phyloP scores from a whole-genome alignment of 2,888 invertebrate species.

The Galerucella calmariensis region DNA sequence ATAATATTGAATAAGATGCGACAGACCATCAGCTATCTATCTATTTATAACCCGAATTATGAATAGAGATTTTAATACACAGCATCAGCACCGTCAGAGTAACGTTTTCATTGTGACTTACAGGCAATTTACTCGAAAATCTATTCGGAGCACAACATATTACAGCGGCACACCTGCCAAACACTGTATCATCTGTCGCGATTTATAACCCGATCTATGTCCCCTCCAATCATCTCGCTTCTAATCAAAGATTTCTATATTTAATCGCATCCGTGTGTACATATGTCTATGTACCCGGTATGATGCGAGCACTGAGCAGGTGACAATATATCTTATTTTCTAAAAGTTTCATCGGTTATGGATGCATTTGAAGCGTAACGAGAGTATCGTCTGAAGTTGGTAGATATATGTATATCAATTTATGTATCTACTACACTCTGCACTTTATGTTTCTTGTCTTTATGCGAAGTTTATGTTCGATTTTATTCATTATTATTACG shows the following conservation, averaged over 20 bases:
- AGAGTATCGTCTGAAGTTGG: conserved; percentile 19
- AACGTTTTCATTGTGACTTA: conserved; percentile 47
- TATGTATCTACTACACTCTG: conserved; percentile 8
- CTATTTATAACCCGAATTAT: conserved; percentile 43
- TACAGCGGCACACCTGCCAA: conserved; percentile 54
- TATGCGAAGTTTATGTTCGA: neutral
- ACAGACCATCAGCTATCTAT: conserved; percentile 30
- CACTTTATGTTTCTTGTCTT: conserved; percentile 4
- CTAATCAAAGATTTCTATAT: conserved; percentile 60
- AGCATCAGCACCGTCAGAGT: conserved; percentile 36
- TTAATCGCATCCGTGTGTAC: conserved; percentile 43
- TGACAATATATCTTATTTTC: conserved; percentile 44
- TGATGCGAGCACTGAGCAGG: conserved; percentile 31
- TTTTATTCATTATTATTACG: neutral
- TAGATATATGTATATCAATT: conserved; percentile 18
- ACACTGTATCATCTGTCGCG: conserved; percentile 55
- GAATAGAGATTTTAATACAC: conserved; percentile 44
- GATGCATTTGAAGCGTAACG: conserved; percentile 43
- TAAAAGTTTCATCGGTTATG: conserved; percentile 39
- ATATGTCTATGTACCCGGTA: conserved; percentile 20
- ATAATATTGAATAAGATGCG: conserved; percentile 27
- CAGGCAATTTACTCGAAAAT: conserved; percentile 47
- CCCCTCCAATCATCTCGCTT: conserved; percentile 56
- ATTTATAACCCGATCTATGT: conserved; percentile 50
- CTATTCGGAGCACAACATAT: conserved; percentile 46